A percentile compares a stretch with the other conserved stretches of the same genome.
These are phyloP conservation scores for Lepidocolaptes lacrymiger DNA, from an alignment of 2,797 vertebrate genomes.

Conservation along the genomic window DNA sequence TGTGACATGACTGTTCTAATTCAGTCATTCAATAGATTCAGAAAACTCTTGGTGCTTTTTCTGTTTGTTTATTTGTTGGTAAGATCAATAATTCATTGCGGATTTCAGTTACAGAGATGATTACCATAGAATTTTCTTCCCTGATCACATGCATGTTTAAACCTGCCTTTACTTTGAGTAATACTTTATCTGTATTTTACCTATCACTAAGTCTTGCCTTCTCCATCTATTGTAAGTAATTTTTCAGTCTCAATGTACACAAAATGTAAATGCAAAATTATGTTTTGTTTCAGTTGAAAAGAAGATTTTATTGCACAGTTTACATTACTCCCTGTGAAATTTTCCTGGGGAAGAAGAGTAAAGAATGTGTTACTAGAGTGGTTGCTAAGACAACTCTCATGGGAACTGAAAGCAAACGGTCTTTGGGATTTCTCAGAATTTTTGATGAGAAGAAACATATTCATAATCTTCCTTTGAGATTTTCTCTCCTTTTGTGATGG, in stretches of 20 bases:
- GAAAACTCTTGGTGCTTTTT: slow-evolving; percentile 18
- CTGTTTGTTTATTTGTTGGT: slow-evolving; percentile 30
- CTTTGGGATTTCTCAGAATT: not conserved
- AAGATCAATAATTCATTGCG: slow-evolving; percentile 21
- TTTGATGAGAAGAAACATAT: not conserved
- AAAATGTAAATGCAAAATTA: not conserved
- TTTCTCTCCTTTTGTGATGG: not conserved
- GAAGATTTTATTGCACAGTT: not conserved
- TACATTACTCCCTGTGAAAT: not conserved
- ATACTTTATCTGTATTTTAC: slow-evolving; percentile 29
- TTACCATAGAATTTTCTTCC: not conserved
- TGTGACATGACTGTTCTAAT: not conserved
- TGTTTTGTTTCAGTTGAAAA: not conserved
- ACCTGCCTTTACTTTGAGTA: not conserved
- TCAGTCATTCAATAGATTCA: not conserved
- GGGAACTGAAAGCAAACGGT: not conserved
- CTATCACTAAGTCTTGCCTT: not conserved
- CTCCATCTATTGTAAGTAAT: not conserved
- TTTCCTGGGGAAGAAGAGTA: not conserved
- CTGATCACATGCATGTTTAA: not conserved
- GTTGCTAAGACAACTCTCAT: not conserved
- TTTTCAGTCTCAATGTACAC: not conserved
- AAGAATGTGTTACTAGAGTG: not conserved
- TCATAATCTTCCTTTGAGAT: not conserved
- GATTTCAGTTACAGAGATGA: slow-evolving; percentile 35